Evolutionary conservation across 2,113 vertebrate genomes (phyloP), one percentile per base, ranked within the genome.

Genomic region (Notarius quadriscutis): DNA sequence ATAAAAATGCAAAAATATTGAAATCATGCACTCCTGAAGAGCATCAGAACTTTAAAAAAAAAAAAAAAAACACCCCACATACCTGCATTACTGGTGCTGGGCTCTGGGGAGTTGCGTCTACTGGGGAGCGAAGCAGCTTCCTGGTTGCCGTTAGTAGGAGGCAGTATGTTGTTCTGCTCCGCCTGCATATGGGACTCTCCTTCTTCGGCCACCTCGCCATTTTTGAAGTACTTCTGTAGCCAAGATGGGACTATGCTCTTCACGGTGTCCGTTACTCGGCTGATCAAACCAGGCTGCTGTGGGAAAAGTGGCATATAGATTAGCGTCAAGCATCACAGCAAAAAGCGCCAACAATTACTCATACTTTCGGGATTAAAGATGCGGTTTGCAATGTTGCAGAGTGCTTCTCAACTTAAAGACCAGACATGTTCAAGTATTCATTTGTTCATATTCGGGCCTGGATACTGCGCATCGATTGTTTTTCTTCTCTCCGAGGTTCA

Each of bases 181-280:
- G 85, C 86, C 62, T 60, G 88, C 5, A 88, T 90, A 55, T 60
- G 48, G 30, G 65, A 25, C 6, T 69, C 90, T 53, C 7, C 91
- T 86, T 86, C 95, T 85, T 93, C 94, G 81, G 92, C 93, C 80
- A 92, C 92, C 91, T 97, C 97, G n/a, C 89, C 96, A 92, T 94
- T 97, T 83, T 95, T 97, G 91, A 99, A 99, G 89, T 99, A 99
- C 90, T 95, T 98, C 90, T 98, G 97, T 67, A 99, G 90, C 98
- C 98, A 99, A 79, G 95, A 95, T 48, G 98, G 98, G 85, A 99
- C 97, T 83, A 99, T 99, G 91, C 95, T 99, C 94, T 98, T 99
- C 86, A 99, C 96, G 4, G 97, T 98, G 92, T 99, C 97, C 0
- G 97, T 98, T 91, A 99, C 96, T 92, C 97, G 96, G 91, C 96